These are phyloP conservation scores for Lathronympha strigana DNA, from an alignment of 2,888 invertebrate genomes.

Conservation along the genomic window DNA sequence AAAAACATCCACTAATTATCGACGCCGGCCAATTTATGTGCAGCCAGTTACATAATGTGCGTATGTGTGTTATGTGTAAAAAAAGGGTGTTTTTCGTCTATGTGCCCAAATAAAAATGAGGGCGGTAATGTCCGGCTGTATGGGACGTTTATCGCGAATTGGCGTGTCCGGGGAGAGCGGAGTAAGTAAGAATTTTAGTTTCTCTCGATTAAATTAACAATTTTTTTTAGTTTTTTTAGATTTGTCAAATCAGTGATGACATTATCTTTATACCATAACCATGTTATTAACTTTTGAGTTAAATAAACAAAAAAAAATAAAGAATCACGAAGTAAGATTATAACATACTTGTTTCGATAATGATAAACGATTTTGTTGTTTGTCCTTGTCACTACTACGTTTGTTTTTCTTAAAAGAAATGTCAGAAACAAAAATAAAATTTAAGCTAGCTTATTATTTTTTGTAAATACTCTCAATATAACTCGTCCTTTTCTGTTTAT, in stretches of 20 bases:
- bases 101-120: constrained; percentile 84
- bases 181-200: constrained; percentile 52
- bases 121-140: constrained; percentile 80
- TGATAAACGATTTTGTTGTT: too few species aligned
- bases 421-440: too few species aligned
- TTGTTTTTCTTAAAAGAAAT: too few species aligned
- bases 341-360: too few species aligned
- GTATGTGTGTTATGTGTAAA: constrained; percentile 70
- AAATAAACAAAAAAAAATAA: too few species aligned
- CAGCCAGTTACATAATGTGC: constrained; percentile 56
- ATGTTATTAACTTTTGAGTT: too few species aligned
- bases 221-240: not conserved
- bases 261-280: too few species aligned
- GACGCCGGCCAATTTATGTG: constrained; percentile 65
- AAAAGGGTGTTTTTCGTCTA: constrained; percentile 82
- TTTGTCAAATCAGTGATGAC: not conserved
- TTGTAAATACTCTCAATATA: not conserved
- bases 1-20: constrained; percentile 81
- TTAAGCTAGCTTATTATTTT: not conserved
- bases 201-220: not conserved
- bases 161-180: constrained; percentile 49
- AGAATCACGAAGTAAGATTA: too few species aligned
- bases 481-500: not conserved
- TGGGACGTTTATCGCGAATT: constrained; percentile 72
- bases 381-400: too few species aligned